Evolutionary conservation across 1,140 invertebrate genomes (phyloP).

Genomic region (Dreissena rostriformis): DNA sequence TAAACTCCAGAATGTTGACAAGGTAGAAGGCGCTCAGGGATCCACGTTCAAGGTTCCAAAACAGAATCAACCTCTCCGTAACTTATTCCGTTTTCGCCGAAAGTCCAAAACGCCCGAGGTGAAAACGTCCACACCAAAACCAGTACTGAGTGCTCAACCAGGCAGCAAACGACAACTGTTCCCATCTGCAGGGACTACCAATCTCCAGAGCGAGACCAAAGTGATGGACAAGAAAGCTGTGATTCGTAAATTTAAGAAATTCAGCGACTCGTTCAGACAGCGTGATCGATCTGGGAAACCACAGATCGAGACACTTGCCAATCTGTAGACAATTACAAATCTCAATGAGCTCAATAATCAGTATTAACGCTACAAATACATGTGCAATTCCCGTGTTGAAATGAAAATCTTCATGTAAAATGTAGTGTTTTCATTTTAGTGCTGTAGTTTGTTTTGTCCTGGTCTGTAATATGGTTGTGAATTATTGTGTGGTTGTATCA

Average conservation of each 20-base stretch:
- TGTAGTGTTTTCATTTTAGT: conserved; percentile 3
- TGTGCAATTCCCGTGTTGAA: conserved; percentile 6
- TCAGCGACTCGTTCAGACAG: conserved; percentile 72
- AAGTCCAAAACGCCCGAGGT: conserved; percentile 60
- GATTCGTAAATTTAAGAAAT: conserved; percentile 73
- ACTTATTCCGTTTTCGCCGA: conserved; percentile 61
- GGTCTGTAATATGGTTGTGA: conserved; percentile 3
- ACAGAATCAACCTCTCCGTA: conserved; percentile 60
- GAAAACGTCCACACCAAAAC: conserved; percentile 60
- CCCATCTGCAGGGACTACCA: conserved; percentile 34
- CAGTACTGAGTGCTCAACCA: conserved; percentile 58
- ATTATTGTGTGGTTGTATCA: no score
- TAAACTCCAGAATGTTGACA: conserved; percentile 47
- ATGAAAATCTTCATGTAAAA: not conserved
- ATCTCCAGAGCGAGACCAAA: conserved; percentile 57
- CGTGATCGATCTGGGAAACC: conserved; percentile 62
- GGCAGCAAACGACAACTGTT: conserved; percentile 66
- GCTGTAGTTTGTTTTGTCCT: not conserved
- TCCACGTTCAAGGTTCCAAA: conserved; percentile 70
- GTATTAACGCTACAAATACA: conserved; percentile 2
- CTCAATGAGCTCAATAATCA: not conserved
- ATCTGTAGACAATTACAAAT: conserved; percentile 62
- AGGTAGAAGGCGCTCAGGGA: conserved; percentile 22
- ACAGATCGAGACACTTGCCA: conserved; percentile 72
- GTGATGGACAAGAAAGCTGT: conserved; percentile 75